phyloP scores from a whole-genome alignment of 2,113 vertebrate species.

The Centropus bengalensis region DNA sequence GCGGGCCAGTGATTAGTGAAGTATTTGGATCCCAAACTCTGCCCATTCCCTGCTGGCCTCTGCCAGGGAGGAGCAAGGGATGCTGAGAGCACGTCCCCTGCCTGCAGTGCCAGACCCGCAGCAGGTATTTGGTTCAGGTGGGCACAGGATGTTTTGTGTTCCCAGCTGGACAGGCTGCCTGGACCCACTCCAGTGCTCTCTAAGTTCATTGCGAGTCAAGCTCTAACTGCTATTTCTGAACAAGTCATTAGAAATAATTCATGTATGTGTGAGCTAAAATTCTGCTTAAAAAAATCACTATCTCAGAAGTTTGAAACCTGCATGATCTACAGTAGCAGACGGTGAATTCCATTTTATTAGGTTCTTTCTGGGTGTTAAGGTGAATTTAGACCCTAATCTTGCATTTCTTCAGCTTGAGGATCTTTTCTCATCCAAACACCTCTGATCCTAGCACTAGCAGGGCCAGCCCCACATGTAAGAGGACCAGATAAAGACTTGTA shows the following conservation, averaged over 20 bases:
- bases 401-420: not conserved
- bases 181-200: not conserved
- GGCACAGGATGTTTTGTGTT: not conserved
- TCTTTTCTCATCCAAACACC: not conserved
- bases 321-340: not conserved
- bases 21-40: accelerated
- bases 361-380: not conserved
- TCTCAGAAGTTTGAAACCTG: slow-evolving; percentile 4
- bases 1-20: accelerated
- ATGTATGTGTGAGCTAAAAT: slow-evolving; percentile 16
- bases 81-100: accelerated
- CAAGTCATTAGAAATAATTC: slow-evolving; percentile 46
- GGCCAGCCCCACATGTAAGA: not conserved
- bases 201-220: not conserved
- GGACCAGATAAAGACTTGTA: not conserved
- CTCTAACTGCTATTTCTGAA: slow-evolving; percentile 32
- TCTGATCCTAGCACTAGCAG: not conserved
- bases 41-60: accelerated
- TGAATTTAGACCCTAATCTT: not conserved
- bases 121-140: accelerated
- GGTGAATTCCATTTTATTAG: not conserved
- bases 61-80: not conserved
- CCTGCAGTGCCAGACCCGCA: not conserved
- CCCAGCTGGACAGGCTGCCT: not conserved
- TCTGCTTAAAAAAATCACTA: slow-evolving; percentile 30